Evolutionary conservation across 2,888 invertebrate species (phyloP), one percentile per base, ranked within the genome.

Genomic region (Augiades crinisus): DNA sequence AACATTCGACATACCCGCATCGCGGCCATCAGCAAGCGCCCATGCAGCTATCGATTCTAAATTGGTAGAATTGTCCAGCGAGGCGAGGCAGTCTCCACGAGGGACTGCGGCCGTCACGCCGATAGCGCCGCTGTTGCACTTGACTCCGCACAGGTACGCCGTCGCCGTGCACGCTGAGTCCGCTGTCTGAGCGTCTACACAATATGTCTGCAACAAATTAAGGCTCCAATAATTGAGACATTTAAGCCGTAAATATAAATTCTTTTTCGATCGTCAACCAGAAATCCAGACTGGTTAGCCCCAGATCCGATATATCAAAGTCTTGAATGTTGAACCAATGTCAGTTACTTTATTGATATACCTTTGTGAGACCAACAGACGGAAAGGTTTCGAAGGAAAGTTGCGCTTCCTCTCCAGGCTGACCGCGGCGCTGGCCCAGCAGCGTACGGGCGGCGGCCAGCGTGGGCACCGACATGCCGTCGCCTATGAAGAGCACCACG

Each of bases 401-500:
- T 21, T 80, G 66, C 1, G 84, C 76, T 54, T 93, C 92, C 71
- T 94, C 94, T 0, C 94, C 94, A 0, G 87, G 62, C 21, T 64
- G 64, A 0, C 81, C 81, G 2, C 74, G 72, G 8, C 90, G n/a
- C n/a, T n/a, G n/a, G n/a, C n/a, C n/a, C n/a, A n/a, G n/a, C n/a
- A n/a, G n/a, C n/a, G n/a, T n/a, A 60, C 94, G 88, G 17, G 93
- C 91, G 0, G 93, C 94, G 3, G 93, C 91, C 44, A 94, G 76
- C 3, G 94, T 94, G 2, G 93, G 87, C 44, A 94, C 78, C 13
- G 94, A 93, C 94, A 95, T 94, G 30, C 95, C 95, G 73, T 95
- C 95, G 4, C 95, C 95, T 53, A 95, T 73, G 72, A 94, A 94
- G 72, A 95, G 81, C n/a, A n/a, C n/a, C n/a, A n/a, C n/a, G n/a